phyloP scores from a whole-genome alignment of 2,888 invertebrate genomes.

The Megastigmus dorsalis region DNA sequence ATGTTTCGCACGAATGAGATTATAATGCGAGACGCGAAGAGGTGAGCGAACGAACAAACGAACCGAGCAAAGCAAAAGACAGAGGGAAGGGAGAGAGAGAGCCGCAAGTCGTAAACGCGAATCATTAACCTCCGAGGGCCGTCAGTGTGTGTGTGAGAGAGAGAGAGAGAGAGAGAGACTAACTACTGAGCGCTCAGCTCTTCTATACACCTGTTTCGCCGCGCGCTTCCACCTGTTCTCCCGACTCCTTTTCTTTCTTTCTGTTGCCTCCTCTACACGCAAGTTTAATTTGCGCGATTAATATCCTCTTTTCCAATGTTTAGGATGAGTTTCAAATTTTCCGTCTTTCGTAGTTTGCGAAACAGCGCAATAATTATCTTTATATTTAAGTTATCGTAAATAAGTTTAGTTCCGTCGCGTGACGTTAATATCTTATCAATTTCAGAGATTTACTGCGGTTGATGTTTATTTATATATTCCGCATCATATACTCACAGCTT shows the following conservation, averaged over 20 bases:
- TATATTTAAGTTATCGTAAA: too few relatives aligned
- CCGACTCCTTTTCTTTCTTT: conserved; percentile 24
- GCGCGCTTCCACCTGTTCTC: conserved; percentile 56
- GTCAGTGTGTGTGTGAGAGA: too few relatives aligned
- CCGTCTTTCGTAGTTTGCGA: too few relatives aligned
- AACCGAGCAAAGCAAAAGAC: conserved; percentile 28
- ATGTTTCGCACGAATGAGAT: conserved; percentile 1
- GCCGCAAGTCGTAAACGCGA: conserved; percentile 58
- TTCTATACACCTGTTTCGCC: conserved; percentile 59
- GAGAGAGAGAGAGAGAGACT: conserved; percentile 8
- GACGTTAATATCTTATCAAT: conserved; percentile 11
- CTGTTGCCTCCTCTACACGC: not conserved
- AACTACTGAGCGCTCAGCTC: conserved; percentile 1
- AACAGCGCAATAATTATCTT: too few relatives aligned
- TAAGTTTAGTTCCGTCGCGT: not conserved
- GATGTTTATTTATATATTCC: conserved; percentile 34
- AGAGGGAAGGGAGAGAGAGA: conserved; percentile 40
- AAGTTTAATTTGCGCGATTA: too few relatives aligned
- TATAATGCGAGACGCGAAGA: not conserved
- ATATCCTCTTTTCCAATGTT: too few relatives aligned
- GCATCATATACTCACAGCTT: not conserved
- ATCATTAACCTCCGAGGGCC: conserved; percentile 61
- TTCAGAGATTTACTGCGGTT: conserved; percentile 6
- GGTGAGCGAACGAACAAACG: not conserved
- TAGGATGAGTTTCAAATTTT: too few relatives aligned